Evolutionary conservation across 2,113 vertebrate species (phyloP), one percentile per base, ranked within the genome.

Genomic region (Plecturocebus donacophilus): DNA sequence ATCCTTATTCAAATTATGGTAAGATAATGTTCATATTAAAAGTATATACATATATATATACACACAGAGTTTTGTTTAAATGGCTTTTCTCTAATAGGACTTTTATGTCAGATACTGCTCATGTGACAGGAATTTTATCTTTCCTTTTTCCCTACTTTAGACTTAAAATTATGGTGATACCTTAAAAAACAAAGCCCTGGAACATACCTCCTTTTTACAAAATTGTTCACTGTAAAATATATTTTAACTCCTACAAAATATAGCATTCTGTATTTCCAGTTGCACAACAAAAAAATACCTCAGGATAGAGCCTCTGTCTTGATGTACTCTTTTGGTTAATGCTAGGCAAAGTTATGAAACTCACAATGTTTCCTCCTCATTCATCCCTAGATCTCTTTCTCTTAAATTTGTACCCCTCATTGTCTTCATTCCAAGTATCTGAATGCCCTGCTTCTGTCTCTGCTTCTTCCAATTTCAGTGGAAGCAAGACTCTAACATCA

Each of bases 1-100:
- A 99, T 92, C 98, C 99, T 13, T 99, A 99, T 64, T 98, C 98
- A 77, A 98, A 98, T 20, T 98, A 98, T 73, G 98, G 98, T 99
- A 98, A 98, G 86, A 76, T 96, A 82, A 85, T 70, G 14, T 86
- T 64, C 61, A 64, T 13, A 64, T 64, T 64, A 30, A 58, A 23
- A 58, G n/a, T n/a, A n/a, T n/a, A n/a, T n/a, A n/a, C n/a, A n/a
- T n/a, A n/a, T 21, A 64, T 5, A 64, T 6, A 64, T 6, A 64
- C 30, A 64, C 61, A 32, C 61, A 64, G 12, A 64, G 12, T 73
- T 95, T 84, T 90, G 27, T 84, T 90, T 52, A 96, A 94, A 84
- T 75, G 30, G 20, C 52, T 96, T 85, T 96, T 94, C 58, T 91
- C 35, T 13, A 42, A 1, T 89, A 35, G 4, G 2, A 77, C 32